Conservation (phyloP, 2,113 vertebrate species). For the Gymnogyps californianus region DNA sequence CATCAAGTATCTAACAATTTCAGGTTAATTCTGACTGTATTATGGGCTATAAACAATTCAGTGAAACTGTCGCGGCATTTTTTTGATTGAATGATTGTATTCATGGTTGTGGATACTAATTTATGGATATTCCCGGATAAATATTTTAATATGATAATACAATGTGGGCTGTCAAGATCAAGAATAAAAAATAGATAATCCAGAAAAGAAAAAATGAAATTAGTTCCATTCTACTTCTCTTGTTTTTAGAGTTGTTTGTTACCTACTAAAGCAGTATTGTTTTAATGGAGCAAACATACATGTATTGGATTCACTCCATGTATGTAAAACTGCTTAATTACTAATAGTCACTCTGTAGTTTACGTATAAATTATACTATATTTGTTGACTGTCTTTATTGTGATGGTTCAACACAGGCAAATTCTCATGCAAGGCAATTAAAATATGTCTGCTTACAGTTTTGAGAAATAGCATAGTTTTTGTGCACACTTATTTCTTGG, state of each 20-base stretch:
- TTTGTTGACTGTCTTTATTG: background rate
- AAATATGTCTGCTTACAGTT: background rate
- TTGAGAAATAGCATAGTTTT: background rate
- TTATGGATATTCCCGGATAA: background rate
- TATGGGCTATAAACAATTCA: background rate
- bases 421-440: background rate
- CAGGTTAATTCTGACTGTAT: background rate
- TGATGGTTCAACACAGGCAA: background rate
- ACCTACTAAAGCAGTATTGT: background rate
- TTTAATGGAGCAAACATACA: rapidly evolving
- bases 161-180: background rate
- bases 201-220: background rate
- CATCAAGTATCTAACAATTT: background rate
- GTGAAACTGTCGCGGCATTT: background rate
- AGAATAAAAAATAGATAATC: background rate
- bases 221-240: background rate
- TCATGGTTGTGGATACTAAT: background rate
- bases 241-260: background rate
- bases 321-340: background rate
- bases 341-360: background rate
- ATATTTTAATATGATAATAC: background rate
- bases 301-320: background rate
- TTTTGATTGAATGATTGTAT: background rate
- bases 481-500: background rate
- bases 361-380: background rate